Percentiles rank a stretch among this genome's conserved stretches.
Evolutionary conservation across 2,888 invertebrate species (phyloP).

Genomic region (Pachydiplax longipennis): DNA sequence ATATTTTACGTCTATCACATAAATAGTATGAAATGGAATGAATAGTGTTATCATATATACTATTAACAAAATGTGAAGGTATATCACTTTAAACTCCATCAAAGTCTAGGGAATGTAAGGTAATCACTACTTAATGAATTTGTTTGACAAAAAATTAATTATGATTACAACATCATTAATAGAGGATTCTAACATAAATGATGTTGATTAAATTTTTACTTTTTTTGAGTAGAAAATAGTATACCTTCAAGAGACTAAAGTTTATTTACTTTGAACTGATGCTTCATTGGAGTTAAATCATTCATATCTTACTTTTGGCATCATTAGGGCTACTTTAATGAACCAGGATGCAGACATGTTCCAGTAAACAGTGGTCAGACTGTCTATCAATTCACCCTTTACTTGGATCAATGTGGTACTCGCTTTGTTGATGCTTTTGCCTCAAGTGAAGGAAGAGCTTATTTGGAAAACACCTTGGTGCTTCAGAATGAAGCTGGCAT

Average conservation of each 20-base stretch:
- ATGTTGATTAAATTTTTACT: too few relatives aligned
- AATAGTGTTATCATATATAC: too few relatives aligned
- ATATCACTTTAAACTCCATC: too few relatives aligned
- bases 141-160: too few relatives aligned
- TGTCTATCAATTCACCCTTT: conserved; percentile 77
- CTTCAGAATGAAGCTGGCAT: conserved; percentile 81
- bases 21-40: too few relatives aligned
- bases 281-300: background rate
- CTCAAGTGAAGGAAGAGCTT: conserved; percentile 76
- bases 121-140: too few relatives aligned
- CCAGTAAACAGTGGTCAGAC: conserved; percentile 72
- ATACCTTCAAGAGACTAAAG: background rate
- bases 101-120: too few relatives aligned
- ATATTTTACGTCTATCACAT: too few relatives aligned
- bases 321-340: conserved; percentile 69
- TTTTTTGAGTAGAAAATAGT: background rate
- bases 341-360: conserved; percentile 76
- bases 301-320: background rate
- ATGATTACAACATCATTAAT: too few relatives aligned
- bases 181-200: too few relatives aligned
- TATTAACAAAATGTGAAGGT: too few relatives aligned
- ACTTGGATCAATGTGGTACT: conserved; percentile 78
- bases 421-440: conserved; percentile 80
- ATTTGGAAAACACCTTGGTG: conserved; percentile 79
- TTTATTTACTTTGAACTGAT: background rate